Conservation (phyloP, 1,140 invertebrate genomes). For the Lamellibrachia luymesi region DNA sequence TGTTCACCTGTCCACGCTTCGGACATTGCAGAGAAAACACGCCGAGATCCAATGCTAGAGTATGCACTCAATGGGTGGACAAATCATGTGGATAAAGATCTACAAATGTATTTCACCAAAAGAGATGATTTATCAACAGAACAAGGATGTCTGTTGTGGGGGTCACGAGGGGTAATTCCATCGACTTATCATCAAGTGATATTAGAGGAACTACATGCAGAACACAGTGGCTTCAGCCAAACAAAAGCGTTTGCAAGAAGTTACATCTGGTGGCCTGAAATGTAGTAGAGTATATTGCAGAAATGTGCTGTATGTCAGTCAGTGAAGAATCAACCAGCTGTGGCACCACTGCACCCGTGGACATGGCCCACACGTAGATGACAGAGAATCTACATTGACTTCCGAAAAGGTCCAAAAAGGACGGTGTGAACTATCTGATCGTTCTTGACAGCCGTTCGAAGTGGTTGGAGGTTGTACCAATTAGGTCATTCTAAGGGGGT, state of each 20-base stretch:
- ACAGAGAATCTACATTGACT: too few relatives aligned
- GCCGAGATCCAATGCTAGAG: neutral
- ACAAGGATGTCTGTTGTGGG: conserved; percentile 18
- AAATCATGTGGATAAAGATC: neutral
- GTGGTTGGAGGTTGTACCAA: too few relatives aligned
- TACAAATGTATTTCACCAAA: too few relatives aligned
- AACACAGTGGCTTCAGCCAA: neutral
- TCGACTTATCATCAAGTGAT: neutral
- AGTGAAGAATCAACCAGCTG: neutral
- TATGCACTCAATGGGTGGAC: conserved; percentile 3
- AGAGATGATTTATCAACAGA: conserved; percentile 13
- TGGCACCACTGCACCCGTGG: conserved; percentile 11
- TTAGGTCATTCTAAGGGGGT: neutral
- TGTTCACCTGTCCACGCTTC: conserved; percentile 6
- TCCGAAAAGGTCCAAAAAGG: too few relatives aligned
- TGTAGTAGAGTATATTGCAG: neutral
- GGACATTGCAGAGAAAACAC: conserved; percentile 8
- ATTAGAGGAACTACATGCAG: conserved; percentile 15
- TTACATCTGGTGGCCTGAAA: neutral
- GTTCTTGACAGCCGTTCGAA: too few relatives aligned
- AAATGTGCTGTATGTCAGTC: conserved; percentile 10
- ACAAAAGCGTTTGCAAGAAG: conserved; percentile 8
- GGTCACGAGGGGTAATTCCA: neutral
- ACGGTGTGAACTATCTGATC: too few relatives aligned
- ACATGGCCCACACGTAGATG: neutral